A percentile compares a stretch with the other conserved stretches of the same genome.
Conservation (phyloP, 2,888 invertebrate genomes). For the Aspidapion aeneum region DNA sequence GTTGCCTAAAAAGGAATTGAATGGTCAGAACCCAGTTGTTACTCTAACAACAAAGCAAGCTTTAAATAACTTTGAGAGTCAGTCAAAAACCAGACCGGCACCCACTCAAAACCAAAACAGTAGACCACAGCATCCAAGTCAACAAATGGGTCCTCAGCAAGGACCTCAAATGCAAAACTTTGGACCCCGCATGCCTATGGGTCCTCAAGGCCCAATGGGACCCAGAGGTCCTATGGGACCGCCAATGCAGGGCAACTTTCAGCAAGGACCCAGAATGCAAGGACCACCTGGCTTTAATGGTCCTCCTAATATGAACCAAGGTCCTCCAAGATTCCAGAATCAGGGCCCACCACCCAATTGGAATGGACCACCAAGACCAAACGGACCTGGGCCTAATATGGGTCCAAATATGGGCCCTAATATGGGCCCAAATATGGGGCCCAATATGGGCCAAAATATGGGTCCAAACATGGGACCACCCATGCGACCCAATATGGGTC, state of each 20-base stretch:
- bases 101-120: conserved; percentile 65
- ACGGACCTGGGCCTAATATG: conserved; percentile 50
- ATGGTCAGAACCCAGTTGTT: conserved; percentile 93
- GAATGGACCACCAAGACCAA: conserved; percentile 55
- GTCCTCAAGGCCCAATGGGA: conserved; percentile 51
- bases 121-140: conserved; percentile 59
- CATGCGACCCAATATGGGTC: conserved; percentile 53
- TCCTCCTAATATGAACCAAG: conserved; percentile 51
- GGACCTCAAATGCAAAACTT: conserved; percentile 50
- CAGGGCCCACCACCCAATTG: conserved; percentile 45
- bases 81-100: conserved; percentile 84
- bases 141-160: conserved; percentile 43
- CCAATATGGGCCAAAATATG: too few relatives aligned
- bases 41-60: conserved; percentile 93
- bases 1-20: conserved; percentile 91
- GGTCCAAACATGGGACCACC: conserved; percentile 52
- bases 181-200: conserved; percentile 50
- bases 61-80: conserved; percentile 83
- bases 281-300: conserved; percentile 59
- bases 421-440: conserved; percentile 53
- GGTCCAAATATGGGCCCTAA: conserved; percentile 42
- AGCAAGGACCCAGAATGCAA: conserved; percentile 52
- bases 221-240: conserved; percentile 7
- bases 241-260: conserved; percentile 14
- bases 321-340: conserved; percentile 56